Base-by-base conservation (phyloP, 2,888 invertebrate genomes). In the Caenorhabditis sp. region DNA sequence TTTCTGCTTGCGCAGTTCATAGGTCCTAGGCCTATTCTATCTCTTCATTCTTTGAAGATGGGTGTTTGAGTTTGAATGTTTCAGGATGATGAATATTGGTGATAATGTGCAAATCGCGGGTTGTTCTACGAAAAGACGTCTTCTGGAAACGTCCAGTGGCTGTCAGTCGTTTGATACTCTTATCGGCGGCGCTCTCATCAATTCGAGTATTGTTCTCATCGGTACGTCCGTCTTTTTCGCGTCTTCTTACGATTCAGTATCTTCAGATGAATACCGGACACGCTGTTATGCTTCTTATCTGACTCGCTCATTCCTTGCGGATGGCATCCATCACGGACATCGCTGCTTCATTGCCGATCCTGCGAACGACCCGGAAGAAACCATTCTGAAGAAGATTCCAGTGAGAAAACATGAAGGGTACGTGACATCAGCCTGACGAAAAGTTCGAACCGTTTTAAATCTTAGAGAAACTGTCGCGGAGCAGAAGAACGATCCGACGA, bases 101-200 rank as follows among this genome's bases (percentile, higher is more conserved):
- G 77, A 77, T 8, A 58, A 30, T n/a, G 77, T 72, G 3, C 77
- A 77, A 62, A 77, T 77, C n/a, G 50, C 63, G 26, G 77, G 77
- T 8, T 77, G 77, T 24, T 66, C 77, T 1, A 77, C 77, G n/a
- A 77, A 77, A 24, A 71, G 62, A 20, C 53, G 77, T 6, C 48
- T 77, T 26, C 56, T 77, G 26, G 77, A 77, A 39, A 45, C 77
- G 2, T 66, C 72, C 4, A 72, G 72, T 17, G 77, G 77, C 26
- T 72, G 77, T 30, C 48, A 61, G 20, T 63, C 65, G 6, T 77
- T 77, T 20, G 77, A 77, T 22, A 66, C 66, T n/a, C 63, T 77
- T 13, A 27, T 53, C 20, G 77, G 77, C 9, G 77, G 77, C 27
- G 66, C 61, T 13, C 46, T 77, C 9, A 37, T 61, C 20, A 72